Percentiles rank a stretch among this genome's conserved stretches.
These are phyloP conservation scores for Rhinophrynus dorsalis DNA, from an alignment of 2,797 vertebrate genomes.

Conservation along the genomic window DNA sequence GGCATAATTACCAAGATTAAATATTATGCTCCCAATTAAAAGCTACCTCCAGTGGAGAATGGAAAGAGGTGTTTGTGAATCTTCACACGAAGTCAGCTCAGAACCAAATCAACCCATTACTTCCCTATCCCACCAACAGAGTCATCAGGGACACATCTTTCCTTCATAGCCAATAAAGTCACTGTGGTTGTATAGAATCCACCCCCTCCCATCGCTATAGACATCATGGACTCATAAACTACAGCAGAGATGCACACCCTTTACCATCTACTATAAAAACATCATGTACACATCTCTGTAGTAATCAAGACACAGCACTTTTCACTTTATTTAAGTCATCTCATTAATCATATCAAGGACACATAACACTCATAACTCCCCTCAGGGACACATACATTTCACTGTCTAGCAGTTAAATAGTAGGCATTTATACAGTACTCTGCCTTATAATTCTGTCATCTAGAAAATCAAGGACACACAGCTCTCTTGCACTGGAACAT, in stretches of 20 bases:
- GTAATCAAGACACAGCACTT: slow-evolving; percentile 8
- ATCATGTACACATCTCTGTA: background rate
- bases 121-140: slow-evolving; percentile 1
- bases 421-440: background rate
- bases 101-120: slow-evolving; percentile 10
- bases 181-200: background rate
- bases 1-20: slow-evolving; percentile 43
- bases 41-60: slow-evolving; percentile 34
- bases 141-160: background rate
- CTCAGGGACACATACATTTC: background rate
- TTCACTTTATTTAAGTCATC: background rate
- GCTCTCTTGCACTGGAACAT: too few relatives aligned
- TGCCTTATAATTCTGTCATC: background rate
- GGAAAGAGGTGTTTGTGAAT: slow-evolving; percentile 28
- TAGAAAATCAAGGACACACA: too few relatives aligned
- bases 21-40: slow-evolving; percentile 51
- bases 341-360: background rate
- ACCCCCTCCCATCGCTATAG: too few relatives aligned
- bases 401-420: background rate
- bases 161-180: background rate
- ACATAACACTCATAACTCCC: background rate
- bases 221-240: background rate
- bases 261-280: background rate
- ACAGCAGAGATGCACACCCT: background rate
- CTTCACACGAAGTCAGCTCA: slow-evolving; percentile 15